Percentiles rank a stretch among this genome's conserved stretches.
phyloP scores from a whole-genome alignment of 2,888 invertebrate genomes.

The Ferdinandea cuprea region DNA sequence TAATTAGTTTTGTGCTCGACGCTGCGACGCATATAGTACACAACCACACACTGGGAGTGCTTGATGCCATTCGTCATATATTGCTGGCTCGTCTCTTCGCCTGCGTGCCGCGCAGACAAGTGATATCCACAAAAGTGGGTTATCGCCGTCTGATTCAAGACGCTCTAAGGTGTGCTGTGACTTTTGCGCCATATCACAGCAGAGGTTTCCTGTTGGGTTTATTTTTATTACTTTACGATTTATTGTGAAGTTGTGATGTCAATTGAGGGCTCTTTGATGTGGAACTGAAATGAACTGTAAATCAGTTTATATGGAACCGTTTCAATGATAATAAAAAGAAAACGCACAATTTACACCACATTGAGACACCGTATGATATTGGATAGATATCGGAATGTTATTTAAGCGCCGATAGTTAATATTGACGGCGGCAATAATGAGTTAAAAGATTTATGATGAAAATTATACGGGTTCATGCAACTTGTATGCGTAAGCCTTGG shows the following conservation, averaged over 20 bases:
- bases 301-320: constrained; percentile 31
- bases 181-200: constrained; percentile 16
- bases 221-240: constrained; percentile 49
- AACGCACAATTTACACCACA: constrained; percentile 38
- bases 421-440: background rate
- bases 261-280: constrained; percentile 47
- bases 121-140: constrained; percentile 51
- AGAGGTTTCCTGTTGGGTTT: background rate
- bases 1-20: constrained; percentile 46
- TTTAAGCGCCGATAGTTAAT: constrained; percentile 57
- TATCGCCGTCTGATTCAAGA: constrained; percentile 41
- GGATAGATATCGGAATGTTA: constrained; percentile 31
- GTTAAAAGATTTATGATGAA: background rate
- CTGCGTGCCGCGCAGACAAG: background rate
- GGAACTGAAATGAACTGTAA: constrained; percentile 24
- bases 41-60: background rate
- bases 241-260: constrained; percentile 43
- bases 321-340: constrained; percentile 18
- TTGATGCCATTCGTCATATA: constrained; percentile 13
- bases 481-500: background rate
- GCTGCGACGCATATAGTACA: background rate
- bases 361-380: constrained; percentile 22
- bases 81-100: constrained; percentile 12
- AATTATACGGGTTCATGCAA: constrained; percentile 18
- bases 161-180: constrained; percentile 41